phyloP scores from a whole-genome alignment of 2,797 vertebrate genomes.

The Hafferia zeledoni region DNA sequence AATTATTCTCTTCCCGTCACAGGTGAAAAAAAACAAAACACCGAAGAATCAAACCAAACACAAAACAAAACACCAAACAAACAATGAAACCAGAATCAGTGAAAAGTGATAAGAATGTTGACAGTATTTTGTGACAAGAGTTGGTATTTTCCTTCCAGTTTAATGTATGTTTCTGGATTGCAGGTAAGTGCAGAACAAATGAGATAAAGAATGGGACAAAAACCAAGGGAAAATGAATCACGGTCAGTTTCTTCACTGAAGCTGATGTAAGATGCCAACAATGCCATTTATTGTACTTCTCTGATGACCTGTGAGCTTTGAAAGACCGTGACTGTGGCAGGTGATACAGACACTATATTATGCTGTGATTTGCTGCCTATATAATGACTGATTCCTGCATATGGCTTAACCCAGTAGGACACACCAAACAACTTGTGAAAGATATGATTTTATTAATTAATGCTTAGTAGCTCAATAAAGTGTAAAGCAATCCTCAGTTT shows the following conservation, averaged over 20 bases:
- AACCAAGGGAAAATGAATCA: neutral
- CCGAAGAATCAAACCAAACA: no score
- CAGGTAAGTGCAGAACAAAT: neutral
- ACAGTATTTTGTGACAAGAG: neutral
- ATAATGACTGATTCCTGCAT: neutral
- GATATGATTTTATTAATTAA: neutral
- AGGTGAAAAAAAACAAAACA: accelerated
- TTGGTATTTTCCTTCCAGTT: neutral
- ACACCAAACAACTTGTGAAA: neutral
- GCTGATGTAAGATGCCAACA: neutral
- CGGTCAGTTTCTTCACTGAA: neutral
- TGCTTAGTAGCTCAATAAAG: neutral
- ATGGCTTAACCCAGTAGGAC: neutral
- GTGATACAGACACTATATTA: neutral
- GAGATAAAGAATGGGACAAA: neutral
- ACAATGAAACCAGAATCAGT: accelerated
- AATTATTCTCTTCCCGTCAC: neutral
- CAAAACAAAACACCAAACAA: neutral
- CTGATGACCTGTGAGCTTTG: neutral
- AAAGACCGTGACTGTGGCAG: neutral
- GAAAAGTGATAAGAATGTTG: neutral
- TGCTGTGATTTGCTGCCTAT: neutral
- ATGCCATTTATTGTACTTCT: neutral
- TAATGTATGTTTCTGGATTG: neutral
- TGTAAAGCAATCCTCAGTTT: neutral